Evolutionary conservation across 2,113 vertebrate species (phyloP).

Genomic region (Ophthalmolycus amberensis): DNA sequence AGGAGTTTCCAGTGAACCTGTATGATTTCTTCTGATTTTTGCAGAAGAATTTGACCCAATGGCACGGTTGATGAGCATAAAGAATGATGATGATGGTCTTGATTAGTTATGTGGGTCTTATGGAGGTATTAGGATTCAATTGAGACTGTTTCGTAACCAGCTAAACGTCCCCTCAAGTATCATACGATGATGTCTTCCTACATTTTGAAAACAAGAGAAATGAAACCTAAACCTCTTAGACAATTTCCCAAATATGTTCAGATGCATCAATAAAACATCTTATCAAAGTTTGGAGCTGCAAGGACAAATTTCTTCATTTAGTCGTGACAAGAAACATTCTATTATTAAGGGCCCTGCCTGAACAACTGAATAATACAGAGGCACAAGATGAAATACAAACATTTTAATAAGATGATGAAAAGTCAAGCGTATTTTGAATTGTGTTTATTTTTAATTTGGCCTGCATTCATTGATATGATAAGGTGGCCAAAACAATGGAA

Average conservation of each 20-base stretch:
- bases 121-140: not conserved
- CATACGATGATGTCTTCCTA: not conserved
- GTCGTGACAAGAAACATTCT: not conserved
- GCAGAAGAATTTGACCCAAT: not conserved
- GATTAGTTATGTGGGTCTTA: not conserved
- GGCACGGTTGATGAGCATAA: not conserved
- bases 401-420: not conserved
- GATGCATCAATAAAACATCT: not conserved
- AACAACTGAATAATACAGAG: constrained; percentile 6
- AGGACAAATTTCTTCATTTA: not conserved
- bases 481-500: not conserved
- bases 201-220: not conserved
- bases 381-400: not conserved
- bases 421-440: not conserved
- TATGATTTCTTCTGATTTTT: too few relatives aligned
- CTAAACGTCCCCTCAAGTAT: not conserved
- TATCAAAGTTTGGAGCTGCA: not conserved
- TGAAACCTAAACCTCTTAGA: not conserved
- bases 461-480: not conserved
- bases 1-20: too few relatives aligned
- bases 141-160: not conserved
- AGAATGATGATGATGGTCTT: not conserved
- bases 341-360: not conserved
- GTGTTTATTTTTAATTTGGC: not conserved
- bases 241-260: not conserved